phyloP scores from a whole-genome alignment of 2,888 invertebrate species.

The Ennomos quercinarius region DNA sequence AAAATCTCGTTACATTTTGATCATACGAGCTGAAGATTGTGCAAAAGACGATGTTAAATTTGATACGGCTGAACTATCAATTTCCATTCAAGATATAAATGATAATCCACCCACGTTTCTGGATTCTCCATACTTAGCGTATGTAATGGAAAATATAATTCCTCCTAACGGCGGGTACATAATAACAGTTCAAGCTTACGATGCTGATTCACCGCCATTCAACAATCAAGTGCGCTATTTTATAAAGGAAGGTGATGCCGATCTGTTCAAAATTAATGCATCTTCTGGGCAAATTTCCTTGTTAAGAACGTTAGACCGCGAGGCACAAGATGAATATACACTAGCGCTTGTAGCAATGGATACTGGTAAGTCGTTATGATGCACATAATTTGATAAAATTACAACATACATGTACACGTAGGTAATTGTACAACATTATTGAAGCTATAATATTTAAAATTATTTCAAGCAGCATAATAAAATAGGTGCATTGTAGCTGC shows the following conservation, averaged over 20 bases:
- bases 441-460: not conserved
- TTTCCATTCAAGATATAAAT: constrained; percentile 95
- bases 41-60: constrained; percentile 89
- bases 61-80: constrained; percentile 92
- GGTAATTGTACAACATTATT: not conserved
- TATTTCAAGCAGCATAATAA: not conserved
- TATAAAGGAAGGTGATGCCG: constrained; percentile 96
- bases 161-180: constrained; percentile 93
- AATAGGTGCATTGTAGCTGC: constrained; percentile 2
- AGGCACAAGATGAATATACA: constrained; percentile 93
- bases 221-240: constrained; percentile 96
- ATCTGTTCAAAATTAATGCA: constrained; percentile 96
- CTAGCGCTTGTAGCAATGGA: constrained; percentile 97
- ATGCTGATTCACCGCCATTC: constrained; percentile 96
- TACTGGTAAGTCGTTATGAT: constrained; percentile 88
- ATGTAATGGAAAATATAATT: constrained; percentile 96
- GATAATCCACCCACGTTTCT: constrained; percentile 97
- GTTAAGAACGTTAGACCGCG: constrained; percentile 93
- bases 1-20: constrained; percentile 92
- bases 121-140: constrained; percentile 97
- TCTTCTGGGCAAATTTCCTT: constrained; percentile 96
- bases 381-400: constrained; percentile 1
- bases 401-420: no score
- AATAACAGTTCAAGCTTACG: constrained; percentile 93
- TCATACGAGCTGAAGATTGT: constrained; percentile 95